Evolutionary conservation across 1,140 invertebrate species (phyloP).

Genomic region (Lysiphlebus fabarum): DNA sequence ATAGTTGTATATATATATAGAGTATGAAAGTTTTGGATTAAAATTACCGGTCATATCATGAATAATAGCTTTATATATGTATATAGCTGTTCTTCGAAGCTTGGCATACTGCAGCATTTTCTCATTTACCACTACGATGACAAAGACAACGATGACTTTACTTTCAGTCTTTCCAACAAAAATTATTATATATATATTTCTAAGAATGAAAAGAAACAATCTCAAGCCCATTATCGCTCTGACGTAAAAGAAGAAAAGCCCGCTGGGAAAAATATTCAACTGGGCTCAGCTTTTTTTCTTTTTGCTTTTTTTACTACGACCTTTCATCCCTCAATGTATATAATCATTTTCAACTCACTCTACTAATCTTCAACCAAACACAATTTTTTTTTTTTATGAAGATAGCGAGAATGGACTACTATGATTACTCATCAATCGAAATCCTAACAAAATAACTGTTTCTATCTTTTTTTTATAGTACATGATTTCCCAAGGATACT

Average conservation of each 20-base stretch:
- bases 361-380: no score
- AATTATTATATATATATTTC: slow-evolving; percentile 29
- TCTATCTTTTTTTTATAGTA: no score
- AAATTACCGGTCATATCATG: background rate
- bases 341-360: no score
- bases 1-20: background rate
- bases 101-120: slow-evolving; percentile 1
- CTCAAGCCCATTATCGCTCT: slow-evolving; percentile 28
- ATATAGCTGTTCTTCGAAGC: background rate
- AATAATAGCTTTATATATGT: no score
- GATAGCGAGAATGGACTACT: no score
- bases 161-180: slow-evolving; percentile 3
- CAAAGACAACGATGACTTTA: background rate
- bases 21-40: background rate
- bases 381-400: no score
- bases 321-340: no score
- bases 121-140: background rate
- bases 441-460: no score
- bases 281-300: slow-evolving; percentile 18
- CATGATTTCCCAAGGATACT: no score
- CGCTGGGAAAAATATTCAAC: slow-evolving; percentile 18
- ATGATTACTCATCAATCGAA: no score
- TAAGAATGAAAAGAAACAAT: slow-evolving; percentile 28
- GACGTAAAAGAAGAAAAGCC: slow-evolving; percentile 13
- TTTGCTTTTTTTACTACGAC: background rate